Evolutionary conservation across 2,888 invertebrate genomes (phyloP).

Genomic region (Cloeon dipterum): DNA sequence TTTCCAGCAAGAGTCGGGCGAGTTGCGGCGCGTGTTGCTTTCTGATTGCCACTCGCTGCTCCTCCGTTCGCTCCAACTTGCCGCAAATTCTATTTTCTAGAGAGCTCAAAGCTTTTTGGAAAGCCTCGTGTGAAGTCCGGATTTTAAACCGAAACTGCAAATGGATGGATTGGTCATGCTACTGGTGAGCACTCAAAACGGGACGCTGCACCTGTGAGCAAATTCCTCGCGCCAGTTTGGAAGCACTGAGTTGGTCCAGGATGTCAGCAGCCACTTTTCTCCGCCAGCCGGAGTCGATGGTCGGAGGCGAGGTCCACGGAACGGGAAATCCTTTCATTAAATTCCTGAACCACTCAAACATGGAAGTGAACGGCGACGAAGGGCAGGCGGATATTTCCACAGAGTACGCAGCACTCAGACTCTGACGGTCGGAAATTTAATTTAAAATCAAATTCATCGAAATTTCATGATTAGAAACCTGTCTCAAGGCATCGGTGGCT

Average conservation of each 20-base stretch:
- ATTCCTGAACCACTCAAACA: conserved; percentile 41
- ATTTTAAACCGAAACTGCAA: conserved; percentile 50
- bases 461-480: conserved; percentile 29
- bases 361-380: conserved; percentile 34
- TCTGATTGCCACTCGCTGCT: conserved; percentile 47
- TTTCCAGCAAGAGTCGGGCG: conserved; percentile 59
- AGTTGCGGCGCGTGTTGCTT: conserved; percentile 59
- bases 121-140: conserved; percentile 51
- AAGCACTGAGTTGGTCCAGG: conserved; percentile 42
- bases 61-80: conserved; percentile 56
- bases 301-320: conserved; percentile 31
- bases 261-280: conserved; percentile 42
- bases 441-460: background rate
- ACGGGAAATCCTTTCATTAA: conserved; percentile 31
- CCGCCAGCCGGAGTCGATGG: conserved; percentile 38
- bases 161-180: too few relatives aligned
- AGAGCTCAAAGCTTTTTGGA: conserved; percentile 44
- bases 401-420: conserved; percentile 43
- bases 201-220: conserved; percentile 37
- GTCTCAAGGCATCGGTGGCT: conserved; percentile 50
- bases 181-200: too few relatives aligned
- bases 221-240: conserved; percentile 44
- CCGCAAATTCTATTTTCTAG: conserved; percentile 45
- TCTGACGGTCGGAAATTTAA: conserved; percentile 15
- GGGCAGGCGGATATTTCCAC: conserved; percentile 42